Evolutionary conservation across 2,888 invertebrate genomes (phyloP).

Genomic region (Tipula helvola): DNA sequence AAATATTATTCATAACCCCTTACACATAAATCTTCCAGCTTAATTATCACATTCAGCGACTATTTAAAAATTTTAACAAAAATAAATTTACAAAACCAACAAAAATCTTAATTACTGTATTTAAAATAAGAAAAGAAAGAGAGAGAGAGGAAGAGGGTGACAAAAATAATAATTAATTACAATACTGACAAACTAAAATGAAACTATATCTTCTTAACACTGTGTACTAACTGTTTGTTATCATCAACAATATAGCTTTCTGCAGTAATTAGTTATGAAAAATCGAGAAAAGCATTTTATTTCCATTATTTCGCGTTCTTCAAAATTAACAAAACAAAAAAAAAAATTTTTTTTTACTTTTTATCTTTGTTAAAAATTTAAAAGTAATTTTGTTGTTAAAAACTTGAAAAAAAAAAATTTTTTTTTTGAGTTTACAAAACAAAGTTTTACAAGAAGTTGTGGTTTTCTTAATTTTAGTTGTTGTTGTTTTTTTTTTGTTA

Average conservation of each 20-base stretch:
- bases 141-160: neutral
- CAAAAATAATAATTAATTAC: neutral
- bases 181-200: neutral
- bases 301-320: neutral
- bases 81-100: neutral
- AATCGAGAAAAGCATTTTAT: neutral
- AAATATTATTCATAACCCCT: neutral
- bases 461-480: neutral
- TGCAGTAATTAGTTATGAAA: neutral
- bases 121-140: neutral
- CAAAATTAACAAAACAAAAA: neutral
- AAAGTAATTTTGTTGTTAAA: neutral
- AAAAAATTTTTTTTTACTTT: neutral
- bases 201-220: neutral
- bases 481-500: neutral
- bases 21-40: neutral
- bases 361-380: neutral
- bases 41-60: neutral
- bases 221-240: neutral
- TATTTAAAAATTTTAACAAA: neutral
- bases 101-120: neutral
- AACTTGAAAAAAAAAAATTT: neutral
- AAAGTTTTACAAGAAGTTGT: neutral
- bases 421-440: neutral
- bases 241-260: neutral